Base-by-base conservation (phyloP, 2,888 invertebrate species). In the Dolomedes plantarius region DNA sequence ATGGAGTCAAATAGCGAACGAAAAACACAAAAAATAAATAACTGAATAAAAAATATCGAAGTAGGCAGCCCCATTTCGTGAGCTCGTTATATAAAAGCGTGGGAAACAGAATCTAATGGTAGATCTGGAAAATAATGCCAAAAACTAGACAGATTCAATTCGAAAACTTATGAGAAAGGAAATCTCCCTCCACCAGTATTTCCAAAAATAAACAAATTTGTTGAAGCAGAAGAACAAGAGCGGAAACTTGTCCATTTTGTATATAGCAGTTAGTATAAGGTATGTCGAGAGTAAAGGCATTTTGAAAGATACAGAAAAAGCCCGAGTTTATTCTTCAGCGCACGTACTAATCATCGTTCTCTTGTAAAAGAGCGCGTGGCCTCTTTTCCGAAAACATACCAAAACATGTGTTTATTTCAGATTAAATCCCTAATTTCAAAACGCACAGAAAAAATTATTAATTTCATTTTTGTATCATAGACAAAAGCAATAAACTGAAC, bases 61-160 rank as follows among this genome's bases (percentile, higher is more conserved):
- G 32, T 62, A 62, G 27, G 62, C 36, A 75, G 65, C 41, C 32
- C 28, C n/a, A 77, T 29, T 69, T 69, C 78, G 78, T 78, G 78
- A 78, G 69, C 71, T 68, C 50, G 73, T 73, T 80, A 50, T 67
- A 50, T 31, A 16, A 80, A 80, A 80, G 73, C 80, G 80, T 80
- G 80, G 73, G 80, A 80, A 65, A 39, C 31, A 69, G 41, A 78
- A 78, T 36, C 19, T 46, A 46, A 46, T 56, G 56, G 16, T 56
- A 23, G 56, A 11, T 19, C 56, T 5, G 23, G 56, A 56, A 16
- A 56, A 56, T 56, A 19, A 56, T 23, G 46, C 46, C 46, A 16
- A 19, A 56, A 23, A 56, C 56, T 16, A 23, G 46, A 41, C 39
- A 36, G 46, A 46, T 56, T 0, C n/a, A 32, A 46, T 32, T 46